These are phyloP conservation scores for Cichlasoma orientale DNA, from an alignment of 2,797 vertebrate genomes.

Conservation along the genomic window DNA sequence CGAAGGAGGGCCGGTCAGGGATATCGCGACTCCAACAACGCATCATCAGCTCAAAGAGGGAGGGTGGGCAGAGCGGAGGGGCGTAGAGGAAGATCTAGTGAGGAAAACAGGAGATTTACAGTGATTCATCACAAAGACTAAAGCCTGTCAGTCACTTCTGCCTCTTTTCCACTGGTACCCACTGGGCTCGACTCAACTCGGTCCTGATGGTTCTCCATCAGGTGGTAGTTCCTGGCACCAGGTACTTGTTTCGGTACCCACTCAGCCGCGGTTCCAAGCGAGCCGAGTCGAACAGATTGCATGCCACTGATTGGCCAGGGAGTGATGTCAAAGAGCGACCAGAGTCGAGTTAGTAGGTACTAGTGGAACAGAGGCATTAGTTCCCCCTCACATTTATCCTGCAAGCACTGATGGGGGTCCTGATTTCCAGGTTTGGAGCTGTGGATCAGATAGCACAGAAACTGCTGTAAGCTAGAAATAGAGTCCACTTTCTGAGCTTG, in stretches of 20 bases:
- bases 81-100: slow-evolving; percentile 83
- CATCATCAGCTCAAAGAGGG: slow-evolving; percentile 88
- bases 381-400: neutral
- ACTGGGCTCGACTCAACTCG: too few species aligned
- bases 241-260: too few species aligned
- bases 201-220: too few species aligned
- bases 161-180: too few species aligned
- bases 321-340: too few species aligned
- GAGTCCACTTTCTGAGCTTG: too few species aligned
- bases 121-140: neutral
- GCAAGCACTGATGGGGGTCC: fast-evolving
- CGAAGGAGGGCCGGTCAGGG: slow-evolving; percentile 82
- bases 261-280: too few species aligned
- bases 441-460: neutral
- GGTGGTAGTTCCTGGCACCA: too few species aligned
- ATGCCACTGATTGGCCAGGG: too few species aligned
- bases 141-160: neutral
- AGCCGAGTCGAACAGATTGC: too few species aligned
- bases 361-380: neutral
- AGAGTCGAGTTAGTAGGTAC: too few species aligned
- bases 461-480: too few species aligned
- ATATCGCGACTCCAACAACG: slow-evolving; percentile 87
- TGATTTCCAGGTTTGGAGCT: neutral
- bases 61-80: slow-evolving; percentile 84
- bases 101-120: neutral